Conservation (phyloP, 2,888 invertebrate genomes). For the Leptinotarsa juncta region DNA sequence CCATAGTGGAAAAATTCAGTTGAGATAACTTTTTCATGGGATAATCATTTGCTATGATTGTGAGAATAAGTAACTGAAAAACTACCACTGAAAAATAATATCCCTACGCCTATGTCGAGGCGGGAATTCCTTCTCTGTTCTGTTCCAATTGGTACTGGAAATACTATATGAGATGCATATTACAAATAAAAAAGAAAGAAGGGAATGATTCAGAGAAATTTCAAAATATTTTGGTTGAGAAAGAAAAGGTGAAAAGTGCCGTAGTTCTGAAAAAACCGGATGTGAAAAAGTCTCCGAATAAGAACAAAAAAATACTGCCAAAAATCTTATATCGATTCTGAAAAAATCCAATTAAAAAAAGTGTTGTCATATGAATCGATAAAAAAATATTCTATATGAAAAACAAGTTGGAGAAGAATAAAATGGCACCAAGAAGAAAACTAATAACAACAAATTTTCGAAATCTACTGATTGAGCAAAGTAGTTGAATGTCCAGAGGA, state of each 20-base stretch:
- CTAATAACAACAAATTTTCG: not conserved
- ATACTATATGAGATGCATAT: not conserved
- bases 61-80: no score
- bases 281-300: no score
- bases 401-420: not conserved
- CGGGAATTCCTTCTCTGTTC: no score
- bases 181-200: not conserved
- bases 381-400: not conserved
- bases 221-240: not conserved
- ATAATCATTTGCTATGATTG: no score
- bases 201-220: not conserved
- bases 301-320: no score
- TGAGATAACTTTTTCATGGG: no score
- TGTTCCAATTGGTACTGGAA: no score
- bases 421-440: not conserved
- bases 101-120: no score
- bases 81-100: no score
- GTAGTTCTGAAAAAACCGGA: not conserved
- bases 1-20: no score
- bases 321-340: no score
- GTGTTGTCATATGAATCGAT: not conserved
- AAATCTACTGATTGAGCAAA: not conserved
- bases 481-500: not conserved
- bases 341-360: not conserved
- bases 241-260: not conserved